These are phyloP conservation scores for Malacoraja senta DNA, from an alignment of 2,797 vertebrate species.

Conservation along the genomic window DNA sequence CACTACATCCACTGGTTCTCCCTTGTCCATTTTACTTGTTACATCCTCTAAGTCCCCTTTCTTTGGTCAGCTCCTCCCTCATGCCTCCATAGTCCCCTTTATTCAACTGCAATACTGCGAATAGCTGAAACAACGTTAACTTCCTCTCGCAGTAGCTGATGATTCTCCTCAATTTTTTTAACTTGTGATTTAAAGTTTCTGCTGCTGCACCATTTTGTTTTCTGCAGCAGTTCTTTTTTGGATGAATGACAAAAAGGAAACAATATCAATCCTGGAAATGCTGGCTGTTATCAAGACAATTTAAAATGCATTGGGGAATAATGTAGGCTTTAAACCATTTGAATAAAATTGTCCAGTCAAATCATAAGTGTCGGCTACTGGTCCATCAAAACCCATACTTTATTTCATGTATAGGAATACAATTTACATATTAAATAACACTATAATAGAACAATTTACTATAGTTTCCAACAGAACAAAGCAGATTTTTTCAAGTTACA, in stretches of 20 bases:
- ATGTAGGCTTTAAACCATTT: neutral
- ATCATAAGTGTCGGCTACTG: constrained; percentile 51
- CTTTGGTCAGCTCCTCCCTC: too few relatives aligned
- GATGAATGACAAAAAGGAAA: neutral
- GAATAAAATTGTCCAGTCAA: neutral
- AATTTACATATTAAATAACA: constrained; percentile 99
- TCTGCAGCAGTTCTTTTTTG: neutral
- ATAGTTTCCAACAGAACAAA: constrained; percentile 84
- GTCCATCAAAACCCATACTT: constrained; percentile 98
- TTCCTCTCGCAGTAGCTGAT: neutral
- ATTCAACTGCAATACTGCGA: neutral
- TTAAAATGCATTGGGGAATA: neutral
- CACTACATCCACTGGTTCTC: too few relatives aligned
- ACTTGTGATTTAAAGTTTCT: neutral
- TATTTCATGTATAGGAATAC: constrained; percentile 99
- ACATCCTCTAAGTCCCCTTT: too few relatives aligned
- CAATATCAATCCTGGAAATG: neutral
- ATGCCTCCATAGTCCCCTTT: neutral
- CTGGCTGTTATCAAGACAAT: neutral
- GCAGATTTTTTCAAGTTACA: constrained; percentile 73
- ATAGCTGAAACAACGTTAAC: neutral
- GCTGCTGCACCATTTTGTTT: neutral
- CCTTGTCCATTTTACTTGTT: too few relatives aligned
- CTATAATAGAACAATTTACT: constrained; percentile 94
- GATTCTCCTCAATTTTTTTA: neutral